phyloP scores from a whole-genome alignment of 2,113 vertebrate genomes.

The Nothocercus nigrocapillus region DNA sequence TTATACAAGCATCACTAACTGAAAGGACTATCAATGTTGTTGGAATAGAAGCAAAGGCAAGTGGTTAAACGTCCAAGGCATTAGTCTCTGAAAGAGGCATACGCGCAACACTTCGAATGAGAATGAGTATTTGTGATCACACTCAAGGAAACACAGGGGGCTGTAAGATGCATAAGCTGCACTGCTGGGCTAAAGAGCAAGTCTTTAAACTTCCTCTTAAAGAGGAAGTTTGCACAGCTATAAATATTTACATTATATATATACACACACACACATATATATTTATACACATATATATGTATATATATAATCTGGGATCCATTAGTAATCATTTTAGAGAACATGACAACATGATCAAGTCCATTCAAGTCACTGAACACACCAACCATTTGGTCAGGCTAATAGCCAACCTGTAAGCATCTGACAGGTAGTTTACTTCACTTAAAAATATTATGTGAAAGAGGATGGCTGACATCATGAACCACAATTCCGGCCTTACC shows the following conservation, averaged over 20 bases:
- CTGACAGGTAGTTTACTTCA: not conserved
- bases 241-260: not conserved
- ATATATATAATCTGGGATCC: not conserved
- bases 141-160: not conserved
- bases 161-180: not conserved
- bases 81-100: not conserved
- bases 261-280: too few species aligned
- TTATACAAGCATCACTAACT: constrained; percentile 72
- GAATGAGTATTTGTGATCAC: not conserved
- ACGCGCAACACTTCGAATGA: not conserved
- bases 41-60: constrained; percentile 47
- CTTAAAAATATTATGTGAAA: not conserved
- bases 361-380: not conserved
- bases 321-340: not conserved
- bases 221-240: not conserved
- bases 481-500: not conserved
- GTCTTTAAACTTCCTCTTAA: not conserved
- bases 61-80: not conserved
- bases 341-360: not conserved
- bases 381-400: not conserved
- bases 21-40: constrained; percentile 53
- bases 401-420: not conserved
- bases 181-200: not conserved
- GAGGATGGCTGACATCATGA: not conserved
- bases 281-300: too few species aligned